Base-by-base conservation (phyloP, 2,113 vertebrate species). In the Meriones unguiculatus region DNA sequence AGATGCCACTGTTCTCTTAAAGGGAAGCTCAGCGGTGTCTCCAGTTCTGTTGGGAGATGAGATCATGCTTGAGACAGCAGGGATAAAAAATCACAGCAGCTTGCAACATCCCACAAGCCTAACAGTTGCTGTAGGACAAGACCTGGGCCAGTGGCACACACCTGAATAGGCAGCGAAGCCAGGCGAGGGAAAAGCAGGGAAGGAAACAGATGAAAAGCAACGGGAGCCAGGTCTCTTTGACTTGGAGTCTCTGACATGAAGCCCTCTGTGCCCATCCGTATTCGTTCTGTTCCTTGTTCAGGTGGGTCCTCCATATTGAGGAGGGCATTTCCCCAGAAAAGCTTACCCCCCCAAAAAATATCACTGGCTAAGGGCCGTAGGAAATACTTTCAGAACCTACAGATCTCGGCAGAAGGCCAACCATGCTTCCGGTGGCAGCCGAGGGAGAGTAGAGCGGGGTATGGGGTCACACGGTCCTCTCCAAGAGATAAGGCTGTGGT, bases 391-490 rank as follows among this genome's bases (percentile, higher is more conserved):
- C 52, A 35, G 69, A 69, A 70, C 18, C 2, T 30, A 5, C 5
- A 69, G 75, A 17, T 4, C 13, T 6, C 10, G 28, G 18, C 64
- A 85, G 52, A 46, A 52, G 65, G n/a, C 11, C 32, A 82, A 3
- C 8, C 6, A 1, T 64, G 15, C 32, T 52, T 85, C n/a, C 77
- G 14, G 30, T 64, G 81, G 59, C 59, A 65, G n/a, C 52, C 52
- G 38, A 1, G 4, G 3, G 32, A 30, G 67, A 9, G 24, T 22
- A 1, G 13, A 22, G 2, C 7, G 6, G 76, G 76, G 15, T 13
- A 7, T 0, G 8, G 38, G 25, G 24, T 72, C 12, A 5, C 18
- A 17, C 5, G 17, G 2, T 64, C 5, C 28, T 76, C 38, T 64
- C 38, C 0, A 9, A 54, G 6, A 72, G 13, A 52, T 32, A 6